phyloP scores from a whole-genome alignment of 2,797 vertebrate species.

The Alfaro cultratus region DNA sequence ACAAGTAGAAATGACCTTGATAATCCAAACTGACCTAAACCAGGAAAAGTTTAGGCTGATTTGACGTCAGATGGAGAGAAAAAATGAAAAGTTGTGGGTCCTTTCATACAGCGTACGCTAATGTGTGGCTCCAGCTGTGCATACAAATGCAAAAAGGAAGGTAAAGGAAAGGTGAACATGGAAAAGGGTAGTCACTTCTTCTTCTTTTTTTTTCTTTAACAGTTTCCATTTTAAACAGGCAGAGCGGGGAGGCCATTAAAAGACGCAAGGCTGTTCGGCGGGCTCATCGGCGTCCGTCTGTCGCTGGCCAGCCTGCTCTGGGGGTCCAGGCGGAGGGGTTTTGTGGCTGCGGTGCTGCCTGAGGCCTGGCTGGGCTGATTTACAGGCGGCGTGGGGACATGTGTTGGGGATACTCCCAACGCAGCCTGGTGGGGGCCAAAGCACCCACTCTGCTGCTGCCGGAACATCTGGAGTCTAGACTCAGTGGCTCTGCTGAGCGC shows the following conservation, averaged over 20 bases:
- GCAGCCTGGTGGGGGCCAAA: constrained; percentile 80
- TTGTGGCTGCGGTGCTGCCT: constrained; percentile 78
- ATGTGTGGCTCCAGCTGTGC: neutral
- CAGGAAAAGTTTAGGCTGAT: neutral
- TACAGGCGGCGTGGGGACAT: constrained; percentile 82
- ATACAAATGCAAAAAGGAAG: constrained; percentile 9
- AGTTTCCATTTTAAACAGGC: constrained; percentile 39
- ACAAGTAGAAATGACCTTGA: neutral
- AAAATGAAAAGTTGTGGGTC: neutral
- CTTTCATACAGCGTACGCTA: neutral
- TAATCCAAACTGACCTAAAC: neutral
- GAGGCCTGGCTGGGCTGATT: constrained; percentile 77
- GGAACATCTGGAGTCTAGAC: constrained; percentile 88
- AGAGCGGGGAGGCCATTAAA: constrained; percentile 58
- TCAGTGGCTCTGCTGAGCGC: constrained; percentile 80
- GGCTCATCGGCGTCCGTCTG: constrained; percentile 76
- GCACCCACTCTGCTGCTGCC: constrained; percentile 75
- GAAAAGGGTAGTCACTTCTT: constrained; percentile 50
- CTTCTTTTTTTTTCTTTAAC: constrained; percentile 20
- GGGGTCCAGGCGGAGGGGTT: constrained; percentile 73
- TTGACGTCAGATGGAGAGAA: neutral
- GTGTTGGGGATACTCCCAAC: constrained; percentile 82
- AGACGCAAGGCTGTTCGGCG: constrained; percentile 56
- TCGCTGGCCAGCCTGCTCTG: constrained; percentile 71
- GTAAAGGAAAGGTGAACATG: constrained; percentile 13